Base-by-base conservation (phyloP, 2,113 vertebrate genomes). In the Corythoichthys intestinalis region DNA sequence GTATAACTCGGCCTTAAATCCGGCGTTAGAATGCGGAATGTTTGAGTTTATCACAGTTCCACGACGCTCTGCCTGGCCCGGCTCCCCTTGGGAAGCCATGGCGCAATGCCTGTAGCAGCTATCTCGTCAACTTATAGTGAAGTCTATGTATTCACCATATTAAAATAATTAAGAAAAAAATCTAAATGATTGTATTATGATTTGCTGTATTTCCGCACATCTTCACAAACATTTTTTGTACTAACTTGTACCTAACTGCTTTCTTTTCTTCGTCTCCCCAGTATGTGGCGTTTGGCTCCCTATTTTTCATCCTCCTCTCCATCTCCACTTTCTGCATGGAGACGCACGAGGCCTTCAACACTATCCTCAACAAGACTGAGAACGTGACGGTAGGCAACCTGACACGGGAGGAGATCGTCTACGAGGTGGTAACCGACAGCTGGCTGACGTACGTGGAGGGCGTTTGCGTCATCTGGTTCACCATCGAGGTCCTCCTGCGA, bases 321-420 rank as follows among this genome's bases (percentile, higher is more conserved):
- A 97, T 98, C 92, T 96, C 96, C 81, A 98, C 96, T 49, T 98
- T 98, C 93, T 98, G 96, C 93, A 93, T 98, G 94, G 96, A 98
- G 93, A 98, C 96, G 0, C 96, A 98, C 0, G 96, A 98, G 81
- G 92, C 95, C 82, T 98, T 98, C 92, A 98, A 98, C 92, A 93
- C 92, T 50, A 92, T 97, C 82, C 78, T 92, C 90, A 98, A 95
- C 93, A 94, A 89, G 86, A 96, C 96, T 0, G 95, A 97, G 85
- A 93, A 91, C 2, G 84, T 93, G 73, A 86, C 92, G 0, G 84
- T 90, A 34, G 93, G 89, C 80, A 96, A 96, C 78, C 15, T 77
- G 0, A 98, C 96, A 49, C 89, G 68, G 3, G 89, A 93, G n/a
- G 93, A 93, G 84, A 90, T 91, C 4, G 92, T 94, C 0, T 91